Base-by-base conservation (phyloP, 2,113 vertebrate species). In the Peromyscus californicus region DNA sequence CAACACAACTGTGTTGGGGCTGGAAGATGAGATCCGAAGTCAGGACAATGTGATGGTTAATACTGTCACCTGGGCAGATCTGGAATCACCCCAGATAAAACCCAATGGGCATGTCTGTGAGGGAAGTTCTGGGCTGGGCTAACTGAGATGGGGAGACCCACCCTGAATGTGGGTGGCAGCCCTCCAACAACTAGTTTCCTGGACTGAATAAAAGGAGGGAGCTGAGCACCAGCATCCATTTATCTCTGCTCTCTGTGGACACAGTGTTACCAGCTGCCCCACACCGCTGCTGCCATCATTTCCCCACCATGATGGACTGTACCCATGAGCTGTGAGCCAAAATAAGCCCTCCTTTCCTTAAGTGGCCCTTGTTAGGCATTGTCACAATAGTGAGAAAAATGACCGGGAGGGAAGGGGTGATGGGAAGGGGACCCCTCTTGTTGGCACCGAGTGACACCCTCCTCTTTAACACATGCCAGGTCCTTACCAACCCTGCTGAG, bases 401-500 rank as follows among this genome's bases (percentile, higher is more conserved):
- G 82, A 42, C 33, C 29, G 45, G 22, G 0, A 11, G 36, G 22
- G 42, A 5, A 24, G 17, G 1, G n/a, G 13, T 0, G 1, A 3
- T 1, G 1, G 7, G 3, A 33, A 7, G 2, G 2, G 7, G 3
- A 65, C n/a, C 36, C 57, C 45, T 80, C 16, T 54, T 42, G 7
- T 2, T 2, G 48, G 22, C 15, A 39, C 31, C 1, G 45, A 13
- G 31, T 29, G 1, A 8, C 11, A 2, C n/a, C 12, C 42, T 21
- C 13, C 16, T 59, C 48, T 54, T 36, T 7, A 17, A 39, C 15
- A 1, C 1, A 10, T 12, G 3, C 59, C 29, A 7, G n/a, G 26
- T 24, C 83, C 82, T 75, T 22, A 4, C 42, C 24, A 16, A 1
- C 4, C 65, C 45, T 15, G 1, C 7, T 6, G 74, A 61, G 29